phyloP scores from a whole-genome alignment of 2,888 invertebrate genomes.

The Cheiracanthium punctorium region DNA sequence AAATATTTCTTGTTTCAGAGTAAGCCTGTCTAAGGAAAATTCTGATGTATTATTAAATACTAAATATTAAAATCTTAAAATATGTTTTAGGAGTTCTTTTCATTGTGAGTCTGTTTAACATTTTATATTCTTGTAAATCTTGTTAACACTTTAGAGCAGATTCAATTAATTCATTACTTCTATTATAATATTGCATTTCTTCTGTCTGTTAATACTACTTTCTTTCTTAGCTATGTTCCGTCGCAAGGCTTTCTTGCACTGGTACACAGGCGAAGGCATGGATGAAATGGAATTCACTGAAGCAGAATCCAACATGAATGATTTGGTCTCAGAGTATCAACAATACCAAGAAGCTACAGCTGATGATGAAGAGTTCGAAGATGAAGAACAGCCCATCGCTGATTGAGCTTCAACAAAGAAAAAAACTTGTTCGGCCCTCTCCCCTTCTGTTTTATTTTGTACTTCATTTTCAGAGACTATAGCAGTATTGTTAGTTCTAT shows the following conservation, averaged over 20 bases:
- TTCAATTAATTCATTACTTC: too few species aligned
- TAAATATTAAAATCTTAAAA: too few species aligned
- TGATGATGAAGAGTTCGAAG: slow-evolving; percentile 77
- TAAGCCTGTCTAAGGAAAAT: too few species aligned
- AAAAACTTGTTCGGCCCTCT: neutral
- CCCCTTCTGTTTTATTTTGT: neutral
- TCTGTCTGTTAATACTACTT: too few species aligned
- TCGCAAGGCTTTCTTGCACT: slow-evolving; percentile 81
- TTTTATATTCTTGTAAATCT: too few species aligned
- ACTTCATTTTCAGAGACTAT: neutral
- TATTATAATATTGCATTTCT: too few species aligned
- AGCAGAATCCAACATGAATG: slow-evolving; percentile 78
- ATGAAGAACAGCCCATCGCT: slow-evolving; percentile 53
- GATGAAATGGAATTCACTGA: slow-evolving; percentile 98
- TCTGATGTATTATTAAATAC: too few species aligned
- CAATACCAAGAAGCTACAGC: slow-evolving; percentile 76
- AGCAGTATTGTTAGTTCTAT: slow-evolving; percentile 13
- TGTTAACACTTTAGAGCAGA: too few species aligned
- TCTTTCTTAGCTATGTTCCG: slow-evolving; percentile 78
- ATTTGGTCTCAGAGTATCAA: slow-evolving; percentile 72
- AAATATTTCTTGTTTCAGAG: too few species aligned
- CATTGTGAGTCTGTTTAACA: too few species aligned
- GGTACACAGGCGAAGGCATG: slow-evolving; percentile 98
- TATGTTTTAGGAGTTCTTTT: too few species aligned
- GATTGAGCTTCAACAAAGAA: slow-evolving; percentile 17